Conservation (phyloP, 1,140 invertebrate species). For the Pseudomyrmex cubaensis region DNA sequence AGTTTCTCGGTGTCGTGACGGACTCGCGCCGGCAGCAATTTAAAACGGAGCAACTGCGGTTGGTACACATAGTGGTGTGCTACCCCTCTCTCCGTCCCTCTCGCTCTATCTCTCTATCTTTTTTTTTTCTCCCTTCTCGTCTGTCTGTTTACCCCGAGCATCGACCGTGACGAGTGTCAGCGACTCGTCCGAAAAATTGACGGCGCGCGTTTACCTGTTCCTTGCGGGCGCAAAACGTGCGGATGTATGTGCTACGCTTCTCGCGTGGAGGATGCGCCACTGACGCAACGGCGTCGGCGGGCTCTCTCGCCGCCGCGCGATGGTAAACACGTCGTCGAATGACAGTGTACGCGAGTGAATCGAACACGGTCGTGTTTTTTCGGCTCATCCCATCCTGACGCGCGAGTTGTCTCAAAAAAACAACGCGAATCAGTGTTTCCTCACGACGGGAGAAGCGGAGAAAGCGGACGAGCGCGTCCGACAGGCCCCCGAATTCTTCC, state of each 20-base stretch:
- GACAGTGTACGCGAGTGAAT: slow-evolving; percentile 69
- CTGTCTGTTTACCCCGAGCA: slow-evolving; percentile 56
- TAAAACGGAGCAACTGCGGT: slow-evolving; percentile 38
- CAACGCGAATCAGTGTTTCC: not conserved
- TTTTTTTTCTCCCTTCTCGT: not conserved
- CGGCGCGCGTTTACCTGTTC: not conserved
- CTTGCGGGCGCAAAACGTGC: no score
- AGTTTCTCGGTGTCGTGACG: not conserved
- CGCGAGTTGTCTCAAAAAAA: not conserved
- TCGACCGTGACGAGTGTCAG: slow-evolving; percentile 34
- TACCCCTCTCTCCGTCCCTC: not conserved
- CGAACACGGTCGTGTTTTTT: slow-evolving; percentile 40
- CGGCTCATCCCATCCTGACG: slow-evolving; percentile 15
- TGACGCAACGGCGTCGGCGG: slow-evolving; percentile 24
- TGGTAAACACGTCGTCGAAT: slow-evolving; percentile 75
- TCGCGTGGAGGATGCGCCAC: slow-evolving; percentile 12
- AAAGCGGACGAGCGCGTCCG: not conserved
- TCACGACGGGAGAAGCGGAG: not conserved
- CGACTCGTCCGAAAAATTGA: slow-evolving; percentile 19
- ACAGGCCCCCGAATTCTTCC: slow-evolving; percentile 14
- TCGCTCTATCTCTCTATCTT: not conserved
- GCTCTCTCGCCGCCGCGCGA: slow-evolving; percentile 20
- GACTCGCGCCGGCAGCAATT: slow-evolving; percentile 46
- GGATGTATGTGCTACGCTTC: not conserved
- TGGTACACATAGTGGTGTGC: slow-evolving; percentile 20